Evolutionary conservation across 2,888 invertebrate genomes (phyloP).

Genomic region (Cecidostiba fungosa): DNA sequence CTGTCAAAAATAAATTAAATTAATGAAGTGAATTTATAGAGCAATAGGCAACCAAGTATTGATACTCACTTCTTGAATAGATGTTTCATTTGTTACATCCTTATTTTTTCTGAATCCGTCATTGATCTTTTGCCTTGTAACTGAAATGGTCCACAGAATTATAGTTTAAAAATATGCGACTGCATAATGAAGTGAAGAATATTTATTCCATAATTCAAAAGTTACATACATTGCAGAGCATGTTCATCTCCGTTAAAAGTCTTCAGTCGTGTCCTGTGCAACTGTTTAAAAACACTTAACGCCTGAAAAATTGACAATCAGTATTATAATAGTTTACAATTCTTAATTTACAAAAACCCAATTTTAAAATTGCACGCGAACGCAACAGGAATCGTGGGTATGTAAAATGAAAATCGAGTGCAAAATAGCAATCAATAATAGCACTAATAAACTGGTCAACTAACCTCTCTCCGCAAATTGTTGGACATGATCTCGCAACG

Average conservation of each 20-base stretch:
- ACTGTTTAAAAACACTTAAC: constrained; percentile 85
- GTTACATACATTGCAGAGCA: constrained; percentile 82
- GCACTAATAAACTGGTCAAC: background rate
- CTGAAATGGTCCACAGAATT: constrained; percentile 72
- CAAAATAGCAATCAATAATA: background rate
- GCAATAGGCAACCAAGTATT: background rate
- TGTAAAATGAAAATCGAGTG: background rate
- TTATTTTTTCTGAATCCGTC: constrained; percentile 87
- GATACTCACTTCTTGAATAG: constrained; percentile 84
- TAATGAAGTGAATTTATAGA: background rate
- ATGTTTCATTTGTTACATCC: constrained; percentile 82
- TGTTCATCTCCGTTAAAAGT: constrained; percentile 86
- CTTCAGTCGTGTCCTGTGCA: constrained; percentile 86
- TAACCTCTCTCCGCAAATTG: constrained; percentile 48
- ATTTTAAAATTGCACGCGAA: background rate
- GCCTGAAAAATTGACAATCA: constrained; percentile 81
- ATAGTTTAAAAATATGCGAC: background rate
- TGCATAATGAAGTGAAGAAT: background rate
- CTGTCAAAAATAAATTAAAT: constrained; percentile 79
- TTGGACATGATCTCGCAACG: constrained; percentile 32
- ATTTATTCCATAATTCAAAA: constrained; percentile 19
- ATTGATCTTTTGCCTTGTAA: constrained; percentile 88
- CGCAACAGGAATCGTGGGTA: background rate
- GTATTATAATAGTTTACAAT: background rate
- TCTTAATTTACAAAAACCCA: background rate